Evolutionary conservation across 1,140 invertebrate genomes (phyloP).

Genomic region (Pinna nobilis): DNA sequence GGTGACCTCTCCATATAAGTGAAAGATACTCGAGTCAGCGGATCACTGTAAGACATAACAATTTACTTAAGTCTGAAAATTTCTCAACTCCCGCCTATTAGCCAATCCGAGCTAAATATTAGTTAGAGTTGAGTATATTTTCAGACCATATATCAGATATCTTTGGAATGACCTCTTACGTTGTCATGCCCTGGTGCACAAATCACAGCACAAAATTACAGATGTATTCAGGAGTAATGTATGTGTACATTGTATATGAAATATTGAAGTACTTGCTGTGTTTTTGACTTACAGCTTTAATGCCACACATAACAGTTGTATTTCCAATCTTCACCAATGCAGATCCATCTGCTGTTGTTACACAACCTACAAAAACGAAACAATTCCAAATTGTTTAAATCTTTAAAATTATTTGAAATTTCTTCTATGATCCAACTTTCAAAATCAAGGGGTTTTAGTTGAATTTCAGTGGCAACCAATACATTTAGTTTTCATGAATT

Average conservation of each 20-base stretch:
- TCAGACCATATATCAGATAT: not conserved
- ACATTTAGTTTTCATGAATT: no score
- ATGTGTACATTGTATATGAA: no score
- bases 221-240: no score
- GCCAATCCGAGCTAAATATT: no score
- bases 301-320: constrained; percentile 84
- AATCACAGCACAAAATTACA: no score
- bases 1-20: no score
- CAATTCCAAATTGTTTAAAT: constrained; percentile 2
- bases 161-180: no score
- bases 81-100: no score
- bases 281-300: constrained; percentile 81
- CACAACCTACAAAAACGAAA: constrained; percentile 77
- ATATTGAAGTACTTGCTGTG: not conserved
- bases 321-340: constrained; percentile 84
- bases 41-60: no score
- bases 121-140: not conserved
- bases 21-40: no score
- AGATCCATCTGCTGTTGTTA: constrained; percentile 83
- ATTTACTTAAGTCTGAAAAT: no score
- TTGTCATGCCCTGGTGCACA: no score
- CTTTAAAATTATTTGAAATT: not conserved
- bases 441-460: not conserved
- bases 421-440: not conserved
- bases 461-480: not conserved